Evolutionary conservation across 2,797 vertebrate genomes (phyloP), one percentile per base, ranked within the genome.

Genomic region (Furcifer pardalis): DNA sequence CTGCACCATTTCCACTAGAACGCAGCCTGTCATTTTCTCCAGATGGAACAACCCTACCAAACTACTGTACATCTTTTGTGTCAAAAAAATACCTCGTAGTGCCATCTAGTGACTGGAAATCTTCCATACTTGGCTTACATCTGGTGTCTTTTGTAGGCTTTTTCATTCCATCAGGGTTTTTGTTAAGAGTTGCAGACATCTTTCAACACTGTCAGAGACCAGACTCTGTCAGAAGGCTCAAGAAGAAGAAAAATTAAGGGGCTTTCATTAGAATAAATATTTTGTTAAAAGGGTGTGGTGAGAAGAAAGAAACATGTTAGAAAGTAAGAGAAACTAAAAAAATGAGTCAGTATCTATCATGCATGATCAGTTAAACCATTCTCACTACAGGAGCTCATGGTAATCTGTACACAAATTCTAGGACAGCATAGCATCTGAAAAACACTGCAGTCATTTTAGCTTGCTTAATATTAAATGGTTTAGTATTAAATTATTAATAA

Each of bases 31-130:
- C n/a, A 21, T 35, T 79, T 78, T 52, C 19, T 35, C 9, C 63
- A 68, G 4, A 32, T 30, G 27, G 40, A 60, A 25, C 25, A 30
- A 19, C 37, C 40, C 65, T 40, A 7, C 6, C 13, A 76, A 46
- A 7, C 4, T 25, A 56, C n/a, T n/a, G n/a, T n/a, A n/a, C 40
- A 17, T 49, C 32, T 42, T 40, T 68, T 68, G 23, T 63, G 52
- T 52, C 65, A 68, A 86, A 83, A n/a, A 79, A 71, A 30, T 79
- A 46, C 32, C 32, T 60, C 77, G 27, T 21, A 68, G 40, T 76
- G 72, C 77, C 82, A 84, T 76, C 77, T 87, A 76, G 72, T 56
- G 77, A 69, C 23, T 62, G 12, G 40, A 69, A 21, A 63, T 30
- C 5, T 63, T 77, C 17, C 42, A 19, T 40, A 25, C 69, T 21